Evolutionary conservation across 2,113 vertebrate genomes (phyloP), one percentile per base, ranked within the genome.

Genomic region (Scomber japonicus): DNA sequence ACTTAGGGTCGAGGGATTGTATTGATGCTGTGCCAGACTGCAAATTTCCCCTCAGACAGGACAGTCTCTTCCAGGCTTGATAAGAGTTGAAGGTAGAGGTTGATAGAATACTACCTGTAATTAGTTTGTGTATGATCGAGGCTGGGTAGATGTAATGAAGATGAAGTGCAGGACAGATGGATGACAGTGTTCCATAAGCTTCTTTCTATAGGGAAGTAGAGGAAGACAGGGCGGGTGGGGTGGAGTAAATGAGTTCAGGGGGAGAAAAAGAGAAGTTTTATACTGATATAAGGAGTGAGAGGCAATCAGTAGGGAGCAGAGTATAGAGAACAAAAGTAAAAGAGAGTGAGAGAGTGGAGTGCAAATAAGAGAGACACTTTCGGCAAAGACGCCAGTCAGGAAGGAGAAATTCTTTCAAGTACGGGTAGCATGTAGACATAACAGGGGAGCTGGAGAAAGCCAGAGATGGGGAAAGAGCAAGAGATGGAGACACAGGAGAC

Each of bases 81-180:
- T 71, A 60, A 69, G 69, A 75, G 72, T 75, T 77, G 87, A 90
- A 88, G 78, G 69, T 67, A 50, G 27, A 72, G 75, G 78, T 70
- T 86, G 81, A 90, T 83, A 85, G 65, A 83, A 83, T 2, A 66
- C 81, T 90, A 93, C 88, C 83, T 93, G 78, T 92, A 88, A 92
- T 87, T 91, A 50, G 30, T 77, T 85, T 87, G 75, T 75, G 80
- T 78, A 75, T 88, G 68, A 81, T 85, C 77, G 67, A 50, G 30
- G 64, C 50, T 24, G 40, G 30, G n/a, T 44, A 40, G 72, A 19
- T 60, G 24, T 82, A 87, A 88, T 85, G 76, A 80, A 82, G 83
- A 82, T 69, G 77, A 54, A 64, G 68, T 27, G 54, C 31, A 75
- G 78, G 24, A 65, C 78, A 74, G 72, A 72, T 61, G 65, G 54